Conservation (phyloP, 1,140 invertebrate species). For the Hypsibius dujardini region DNA sequence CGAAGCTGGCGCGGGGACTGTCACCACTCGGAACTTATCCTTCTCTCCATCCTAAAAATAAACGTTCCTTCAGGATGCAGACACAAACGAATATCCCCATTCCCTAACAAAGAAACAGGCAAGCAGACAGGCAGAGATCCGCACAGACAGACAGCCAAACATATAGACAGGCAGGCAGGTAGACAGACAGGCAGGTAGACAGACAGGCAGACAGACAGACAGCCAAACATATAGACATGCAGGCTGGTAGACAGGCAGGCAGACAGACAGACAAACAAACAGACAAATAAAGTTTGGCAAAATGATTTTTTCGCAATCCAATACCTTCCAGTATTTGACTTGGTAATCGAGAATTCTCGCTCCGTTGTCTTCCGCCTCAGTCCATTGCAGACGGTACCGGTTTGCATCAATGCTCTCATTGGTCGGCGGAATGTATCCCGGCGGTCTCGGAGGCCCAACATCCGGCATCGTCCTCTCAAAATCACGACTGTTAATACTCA, state of each 20-base stretch:
- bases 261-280: neutral
- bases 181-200: neutral
- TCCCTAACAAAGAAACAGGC: too few relatives aligned
- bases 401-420: neutral
- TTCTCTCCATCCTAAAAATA: neutral
- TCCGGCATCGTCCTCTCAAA: constrained; percentile 5
- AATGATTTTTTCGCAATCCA: neutral
- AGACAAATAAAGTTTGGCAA: neutral
- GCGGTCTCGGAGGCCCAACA: neutral
- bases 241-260: neutral
- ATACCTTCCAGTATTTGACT: neutral
- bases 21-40: neutral
- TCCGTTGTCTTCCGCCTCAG: neutral
- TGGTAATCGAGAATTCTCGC: neutral
- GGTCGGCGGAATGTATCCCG: neutral
- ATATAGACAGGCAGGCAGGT: too few relatives aligned
- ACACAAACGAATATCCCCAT: too few relatives aligned
- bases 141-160: too few relatives aligned
- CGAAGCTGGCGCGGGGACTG: neutral
- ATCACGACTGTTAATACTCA: neutral
- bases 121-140: too few relatives aligned
- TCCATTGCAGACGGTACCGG: neutral
- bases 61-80: neutral
- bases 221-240: too few relatives aligned
- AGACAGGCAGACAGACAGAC: neutral